Percentiles rank a stretch among this genome's conserved stretches.
phyloP scores from a whole-genome alignment of 1,140 invertebrate species.

The Oscheius sp. region DNA sequence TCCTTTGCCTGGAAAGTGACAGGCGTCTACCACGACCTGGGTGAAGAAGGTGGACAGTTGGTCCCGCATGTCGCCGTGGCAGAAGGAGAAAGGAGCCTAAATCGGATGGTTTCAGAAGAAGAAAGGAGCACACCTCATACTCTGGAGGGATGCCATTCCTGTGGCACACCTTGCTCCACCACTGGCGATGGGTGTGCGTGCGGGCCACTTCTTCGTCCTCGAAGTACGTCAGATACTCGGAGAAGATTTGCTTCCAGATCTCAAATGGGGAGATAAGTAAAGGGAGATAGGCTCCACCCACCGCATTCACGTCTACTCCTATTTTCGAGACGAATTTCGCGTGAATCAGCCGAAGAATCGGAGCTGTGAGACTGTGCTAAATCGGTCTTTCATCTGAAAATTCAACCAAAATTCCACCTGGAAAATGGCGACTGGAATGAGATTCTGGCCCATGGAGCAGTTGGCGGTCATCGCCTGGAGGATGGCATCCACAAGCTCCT shows the following conservation, averaged over 20 bases:
- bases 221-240: conserved; percentile 42
- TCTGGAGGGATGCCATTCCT: background rate
- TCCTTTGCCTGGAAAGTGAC: conserved; percentile 24
- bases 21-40: conserved; percentile 20
- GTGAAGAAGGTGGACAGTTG: conserved; percentile 22
- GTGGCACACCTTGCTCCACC: conserved; percentile 31
- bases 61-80: conserved; percentile 1
- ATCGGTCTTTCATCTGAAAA: background rate
- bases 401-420: conserved; percentile 15
- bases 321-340: conserved; percentile 32
- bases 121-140: conserved; percentile 11
- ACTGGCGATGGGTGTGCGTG: conserved; percentile 31
- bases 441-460: conserved; percentile 27
- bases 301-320: conserved; percentile 15
- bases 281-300: background rate
- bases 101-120: background rate
- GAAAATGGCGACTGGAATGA: conserved; percentile 18
- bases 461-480: conserved; percentile 4
- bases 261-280: background rate
- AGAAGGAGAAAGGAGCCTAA: background rate
- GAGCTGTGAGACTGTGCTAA: conserved; percentile 1
- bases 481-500: conserved; percentile 7
- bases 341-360: conserved; percentile 23
- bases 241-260: conserved; percentile 37
- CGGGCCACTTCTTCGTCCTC: conserved; percentile 34